Percentiles rank a stretch among this genome's conserved stretches.
phyloP scores from a whole-genome alignment of 2,797 vertebrate genomes.

The Sphenodon punctatus region DNA sequence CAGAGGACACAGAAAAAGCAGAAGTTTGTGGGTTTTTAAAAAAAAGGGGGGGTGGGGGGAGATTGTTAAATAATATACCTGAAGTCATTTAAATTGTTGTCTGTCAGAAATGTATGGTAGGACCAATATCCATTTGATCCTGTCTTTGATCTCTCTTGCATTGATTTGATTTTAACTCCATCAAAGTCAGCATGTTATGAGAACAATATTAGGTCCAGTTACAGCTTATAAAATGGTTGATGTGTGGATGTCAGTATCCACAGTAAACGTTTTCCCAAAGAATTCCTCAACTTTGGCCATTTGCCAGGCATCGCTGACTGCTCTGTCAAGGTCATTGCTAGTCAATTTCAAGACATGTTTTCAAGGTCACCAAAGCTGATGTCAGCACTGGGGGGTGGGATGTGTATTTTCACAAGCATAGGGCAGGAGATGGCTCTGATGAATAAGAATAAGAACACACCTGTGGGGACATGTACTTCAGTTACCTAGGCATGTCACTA shows the following conservation, averaged over 20 bases:
- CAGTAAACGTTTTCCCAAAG: not conserved
- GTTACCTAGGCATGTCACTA: too few relatives aligned
- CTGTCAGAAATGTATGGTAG: not conserved
- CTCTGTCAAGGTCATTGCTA: too few relatives aligned
- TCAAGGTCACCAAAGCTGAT: too few relatives aligned
- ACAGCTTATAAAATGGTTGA: not conserved
- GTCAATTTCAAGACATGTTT: too few relatives aligned
- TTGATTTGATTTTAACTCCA: slow-evolving; percentile 31
- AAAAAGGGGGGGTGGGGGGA: too few relatives aligned
- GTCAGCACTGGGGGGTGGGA: too few relatives aligned
- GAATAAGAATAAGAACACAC: too few relatives aligned
- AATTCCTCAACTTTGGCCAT: rapidly evolving
- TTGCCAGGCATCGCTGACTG: not conserved
- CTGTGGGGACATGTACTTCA: too few relatives aligned
- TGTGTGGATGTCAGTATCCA: not conserved
- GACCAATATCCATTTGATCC: slow-evolving; percentile 20
- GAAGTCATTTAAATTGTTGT: not conserved
- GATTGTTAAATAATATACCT: not conserved
- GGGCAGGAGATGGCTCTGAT: too few relatives aligned
- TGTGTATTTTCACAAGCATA: too few relatives aligned
- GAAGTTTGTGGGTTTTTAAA: too few relatives aligned
- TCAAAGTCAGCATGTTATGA: slow-evolving; percentile 43
- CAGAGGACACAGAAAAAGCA: not conserved
- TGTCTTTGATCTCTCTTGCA: not conserved
- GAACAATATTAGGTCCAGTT: not conserved